Conservation (phyloP, 2,888 invertebrate species). For the Dynastes tityus region DNA sequence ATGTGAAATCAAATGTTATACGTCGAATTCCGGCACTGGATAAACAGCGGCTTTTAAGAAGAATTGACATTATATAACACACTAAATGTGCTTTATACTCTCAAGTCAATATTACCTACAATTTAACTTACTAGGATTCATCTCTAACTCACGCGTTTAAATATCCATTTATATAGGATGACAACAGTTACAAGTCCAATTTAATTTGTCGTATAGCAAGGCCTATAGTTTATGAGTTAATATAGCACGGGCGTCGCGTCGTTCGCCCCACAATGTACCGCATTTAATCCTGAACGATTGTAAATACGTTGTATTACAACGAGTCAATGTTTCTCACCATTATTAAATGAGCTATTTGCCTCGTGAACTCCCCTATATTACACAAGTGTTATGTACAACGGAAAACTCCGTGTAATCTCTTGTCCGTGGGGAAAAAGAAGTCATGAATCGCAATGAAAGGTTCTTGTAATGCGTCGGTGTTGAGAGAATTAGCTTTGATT, state of each 20-base stretch:
- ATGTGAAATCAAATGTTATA: too few relatives aligned
- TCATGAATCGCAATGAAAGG: slow-evolving; percentile 45
- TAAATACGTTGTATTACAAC: slow-evolving; percentile 43
- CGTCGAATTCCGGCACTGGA: too few relatives aligned
- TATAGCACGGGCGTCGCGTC: slow-evolving; percentile 31
- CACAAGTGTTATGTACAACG: slow-evolving; percentile 54
- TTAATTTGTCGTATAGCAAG: slow-evolving; percentile 21
- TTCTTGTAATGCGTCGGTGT: slow-evolving; percentile 1
- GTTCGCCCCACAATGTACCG: slow-evolving; percentile 34
- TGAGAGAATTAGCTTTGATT: slow-evolving; percentile 18
- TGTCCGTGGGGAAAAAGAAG: slow-evolving; percentile 31
- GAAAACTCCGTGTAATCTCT: slow-evolving; percentile 55
- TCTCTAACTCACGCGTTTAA: background rate
- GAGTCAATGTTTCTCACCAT: slow-evolving; percentile 56
- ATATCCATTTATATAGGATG: slow-evolving; percentile 10
- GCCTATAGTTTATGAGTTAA: slow-evolving; percentile 42
- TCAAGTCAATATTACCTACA: too few relatives aligned
- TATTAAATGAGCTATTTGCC: slow-evolving; percentile 58
- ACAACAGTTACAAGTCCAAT: slow-evolving; percentile 37
- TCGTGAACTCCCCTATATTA: slow-evolving; percentile 54
- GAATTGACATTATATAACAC: too few relatives aligned
- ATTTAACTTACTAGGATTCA: too few relatives aligned
- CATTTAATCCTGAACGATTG: slow-evolving; percentile 46
- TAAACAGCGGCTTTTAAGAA: too few relatives aligned
- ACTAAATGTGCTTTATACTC: too few relatives aligned